Evolutionary conservation across 2,888 invertebrate species (phyloP).

Genomic region (Boloria selene): DNA sequence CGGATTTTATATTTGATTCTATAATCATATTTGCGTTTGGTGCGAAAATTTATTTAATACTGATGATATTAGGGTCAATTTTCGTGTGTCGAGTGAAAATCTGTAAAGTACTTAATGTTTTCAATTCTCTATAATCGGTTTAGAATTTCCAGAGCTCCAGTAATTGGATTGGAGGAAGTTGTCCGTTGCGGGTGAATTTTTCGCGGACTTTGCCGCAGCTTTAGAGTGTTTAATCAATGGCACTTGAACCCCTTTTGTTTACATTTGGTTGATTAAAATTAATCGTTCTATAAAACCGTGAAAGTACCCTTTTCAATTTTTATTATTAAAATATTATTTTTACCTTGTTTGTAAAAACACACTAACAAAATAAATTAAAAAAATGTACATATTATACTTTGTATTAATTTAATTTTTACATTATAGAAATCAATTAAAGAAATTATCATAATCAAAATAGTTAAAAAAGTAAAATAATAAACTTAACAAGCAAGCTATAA

Average conservation of each 20-base stretch:
- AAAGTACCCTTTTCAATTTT: constrained; percentile 13
- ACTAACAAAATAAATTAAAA: too few relatives aligned
- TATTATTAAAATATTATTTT: not conserved
- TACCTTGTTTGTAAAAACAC: too few relatives aligned
- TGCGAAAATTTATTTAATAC: constrained; percentile 54
- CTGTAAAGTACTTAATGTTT: constrained; percentile 80
- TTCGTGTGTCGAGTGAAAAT: constrained; percentile 57
- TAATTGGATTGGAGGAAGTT: constrained; percentile 79
- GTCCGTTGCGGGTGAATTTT: constrained; percentile 62
- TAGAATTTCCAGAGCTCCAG: constrained; percentile 80
- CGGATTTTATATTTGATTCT: constrained; percentile 75
- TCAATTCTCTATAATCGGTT: constrained; percentile 82
- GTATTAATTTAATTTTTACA: too few relatives aligned
- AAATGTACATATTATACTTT: too few relatives aligned
- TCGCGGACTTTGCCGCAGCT: constrained; percentile 57
- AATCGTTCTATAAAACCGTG: constrained; percentile 15
- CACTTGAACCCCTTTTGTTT: constrained; percentile 39
- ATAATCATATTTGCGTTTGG: constrained; percentile 54
- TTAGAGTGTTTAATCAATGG: constrained; percentile 50
- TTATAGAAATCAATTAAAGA: too few relatives aligned
- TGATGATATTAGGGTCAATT: constrained; percentile 58
- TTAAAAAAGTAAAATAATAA: too few relatives aligned
- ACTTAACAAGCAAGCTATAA: too few relatives aligned
- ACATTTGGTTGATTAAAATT: constrained; percentile 28
- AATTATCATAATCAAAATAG: too few relatives aligned